These are phyloP conservation scores for Ectropis crepuscularia DNA, from an alignment of 2,888 invertebrate genomes.

Conservation along the genomic window DNA sequence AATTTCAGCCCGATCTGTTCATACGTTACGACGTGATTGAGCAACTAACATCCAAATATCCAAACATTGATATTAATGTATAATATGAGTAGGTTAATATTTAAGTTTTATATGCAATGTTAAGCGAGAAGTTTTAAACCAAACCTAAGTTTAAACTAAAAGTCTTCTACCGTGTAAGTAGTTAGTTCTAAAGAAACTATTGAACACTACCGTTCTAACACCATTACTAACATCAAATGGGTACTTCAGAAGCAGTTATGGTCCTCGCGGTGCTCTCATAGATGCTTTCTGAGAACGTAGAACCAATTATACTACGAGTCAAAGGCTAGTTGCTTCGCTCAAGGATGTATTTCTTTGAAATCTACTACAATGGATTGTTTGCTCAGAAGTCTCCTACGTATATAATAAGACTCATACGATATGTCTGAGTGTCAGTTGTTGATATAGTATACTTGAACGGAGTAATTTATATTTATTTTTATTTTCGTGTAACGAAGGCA, in stretches of 20 bases:
- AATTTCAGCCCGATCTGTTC: no score
- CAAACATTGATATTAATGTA: no score
- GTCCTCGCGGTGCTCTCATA: background rate
- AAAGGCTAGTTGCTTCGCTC: constrained; percentile 10
- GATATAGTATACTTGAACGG: no score
- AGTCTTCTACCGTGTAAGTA: no score
- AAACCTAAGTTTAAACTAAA: no score
- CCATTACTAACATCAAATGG: constrained; percentile 10
- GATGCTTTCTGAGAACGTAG: constrained; percentile 7
- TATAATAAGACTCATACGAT: background rate
- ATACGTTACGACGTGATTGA: no score
- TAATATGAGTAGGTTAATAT: no score
- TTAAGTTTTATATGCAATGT: no score
- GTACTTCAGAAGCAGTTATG: constrained; percentile 11
- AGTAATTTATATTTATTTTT: no score
- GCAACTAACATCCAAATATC: no score
- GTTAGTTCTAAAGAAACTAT: background rate
- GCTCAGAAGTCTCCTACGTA: background rate
- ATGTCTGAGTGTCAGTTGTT: background rate
- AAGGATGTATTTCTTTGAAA: constrained; percentile 1
- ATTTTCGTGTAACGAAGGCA: no score
- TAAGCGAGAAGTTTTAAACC: no score
- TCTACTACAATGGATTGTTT: background rate
- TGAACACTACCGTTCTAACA: constrained; percentile 4
- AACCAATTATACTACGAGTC: constrained; percentile 11